Evolutionary conservation across 2,113 vertebrate species (phyloP), one percentile per base, ranked within the genome.

Genomic region (Ornithorhynchus anatinus): DNA sequence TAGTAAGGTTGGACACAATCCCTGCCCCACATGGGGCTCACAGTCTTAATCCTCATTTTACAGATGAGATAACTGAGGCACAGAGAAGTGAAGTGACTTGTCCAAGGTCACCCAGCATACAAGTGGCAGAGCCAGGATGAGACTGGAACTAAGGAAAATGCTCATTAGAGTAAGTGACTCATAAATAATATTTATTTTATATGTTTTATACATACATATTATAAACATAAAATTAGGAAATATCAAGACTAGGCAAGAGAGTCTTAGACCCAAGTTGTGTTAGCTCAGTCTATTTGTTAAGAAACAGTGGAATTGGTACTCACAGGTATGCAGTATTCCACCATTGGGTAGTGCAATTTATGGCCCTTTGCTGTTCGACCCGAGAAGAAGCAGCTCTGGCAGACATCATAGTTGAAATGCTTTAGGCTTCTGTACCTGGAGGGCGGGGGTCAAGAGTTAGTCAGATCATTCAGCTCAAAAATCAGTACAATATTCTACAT

Each of bases 381-480:
- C 36, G 97, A 99, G 81, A 99, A 99, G 92, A 99, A 99, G 86
- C 98, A 99, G 79, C 96, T 99, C 88, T 99, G 98, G 87, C 98
- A 99, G 75, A 99, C 96, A 3, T 99, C 98, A 58, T 99, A 99
- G 91, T 99, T 99, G 91, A 99, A 99, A 93, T 99, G 97, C 81
- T 98, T 99, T 75, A 99, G 87, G 88, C 98, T 99, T 75, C 98
- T 95, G 87, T 99, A 99, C 87, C 98, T 99, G 70, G 1, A 61
- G 33, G 79, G 57, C n/a, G n/a, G n/a, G n/a, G n/a, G n/a, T n/a
- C n/a, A 75, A 67, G 32, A 84, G 74, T 20, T 71, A 78, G 44
- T 40, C 76, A 67, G 61, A n/a, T 0, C 4, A 68, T 80, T 63
- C n/a, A n/a, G n/a, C n/a, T n/a, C n/a, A n/a, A n/a, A 60, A 23